A percentile compares a stretch with the other conserved stretches of the same genome.
Conservation (phyloP, 1,140 invertebrate genomes). For the Zaprionus inermis region DNA sequence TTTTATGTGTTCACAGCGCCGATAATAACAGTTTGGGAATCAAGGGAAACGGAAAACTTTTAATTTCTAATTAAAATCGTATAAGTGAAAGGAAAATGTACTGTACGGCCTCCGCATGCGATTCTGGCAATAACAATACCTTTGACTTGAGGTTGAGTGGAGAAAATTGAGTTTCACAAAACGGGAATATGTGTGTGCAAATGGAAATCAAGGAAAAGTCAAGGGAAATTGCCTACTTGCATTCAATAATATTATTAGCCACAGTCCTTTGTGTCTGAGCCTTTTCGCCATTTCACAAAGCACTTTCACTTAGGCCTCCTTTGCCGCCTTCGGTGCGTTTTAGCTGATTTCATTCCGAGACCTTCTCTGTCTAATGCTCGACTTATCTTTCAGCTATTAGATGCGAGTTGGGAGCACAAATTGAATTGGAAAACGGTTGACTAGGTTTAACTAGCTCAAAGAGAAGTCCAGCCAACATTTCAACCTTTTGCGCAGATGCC, state of each 20-base stretch:
- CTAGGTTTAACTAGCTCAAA: background rate
- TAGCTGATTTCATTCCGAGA: conserved; percentile 2
- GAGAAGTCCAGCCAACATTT: background rate
- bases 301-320: conserved; percentile 9
- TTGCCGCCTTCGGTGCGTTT: conserved; percentile 6
- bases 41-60: conserved; percentile 53
- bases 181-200: conserved; percentile 9
- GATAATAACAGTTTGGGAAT: conserved; percentile 41
- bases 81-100: background rate
- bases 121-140: conserved; percentile 1
- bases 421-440: conserved; percentile 1
- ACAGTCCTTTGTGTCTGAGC: conserved; percentile 24
- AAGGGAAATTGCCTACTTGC: background rate
- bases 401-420: background rate
- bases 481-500: background rate
- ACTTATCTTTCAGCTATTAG: conserved; percentile 6
- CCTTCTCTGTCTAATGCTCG: conserved; percentile 1
- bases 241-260: conserved; percentile 27
- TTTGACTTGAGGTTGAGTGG: background rate
- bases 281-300: conserved; percentile 7
- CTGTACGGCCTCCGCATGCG: background rate
- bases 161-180: conserved; percentile 12
- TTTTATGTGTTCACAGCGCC: background rate
- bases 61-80: conserved; percentile 45
- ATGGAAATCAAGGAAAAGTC: conserved; percentile 15